Base-by-base conservation (phyloP, 2,888 invertebrate species). In the Buathra laborator region DNA sequence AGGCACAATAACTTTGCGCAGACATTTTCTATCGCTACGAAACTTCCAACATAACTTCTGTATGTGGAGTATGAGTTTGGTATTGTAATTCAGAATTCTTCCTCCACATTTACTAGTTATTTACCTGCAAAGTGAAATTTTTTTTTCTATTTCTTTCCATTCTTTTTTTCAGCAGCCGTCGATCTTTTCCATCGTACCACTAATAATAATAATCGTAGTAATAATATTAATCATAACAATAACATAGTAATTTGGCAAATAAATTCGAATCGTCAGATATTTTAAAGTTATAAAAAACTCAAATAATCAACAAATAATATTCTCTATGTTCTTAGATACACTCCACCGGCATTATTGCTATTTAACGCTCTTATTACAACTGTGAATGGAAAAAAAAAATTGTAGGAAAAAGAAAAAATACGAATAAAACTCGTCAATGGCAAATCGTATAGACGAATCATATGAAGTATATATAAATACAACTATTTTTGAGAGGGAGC, bases 351-450 rank as follows among this genome's bases (percentile, higher is more conserved):
- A n/a, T n/a, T n/a, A 10, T 19, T 24, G 24, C 19, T 24, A 19
- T 53, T 53, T 3, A 37, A 37, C 37, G 5, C 37, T 37, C 37
- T 37, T 7, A 37, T 37, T 24, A 24, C 24, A 24, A 56, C 56
- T 56, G 53, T 19, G 24, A 56, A 19, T 16, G 4, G 64, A 6
- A 64, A 75, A 32, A 64, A 43, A 64, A 75, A 32, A 64, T 37
- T 56, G 24, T 56, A 16, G 10, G 24, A 48, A 14, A 48, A 48
- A 10, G 56, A 56, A 74, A 44, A 74, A 68, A 43, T 72, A 72
- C 46, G 32, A 43, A 74, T 53, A 80, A 80, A 79, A 19, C 24
- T 53, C 59, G 37, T 67, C 24, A 72, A 56, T 19, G 43, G 56
- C 71, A 44, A 72, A 3, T 72, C 56, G 53, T 56, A 56, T 56